These are phyloP conservation scores for Dryas iulia DNA, from an alignment of 1,140 invertebrate species.

Conservation along the genomic window DNA sequence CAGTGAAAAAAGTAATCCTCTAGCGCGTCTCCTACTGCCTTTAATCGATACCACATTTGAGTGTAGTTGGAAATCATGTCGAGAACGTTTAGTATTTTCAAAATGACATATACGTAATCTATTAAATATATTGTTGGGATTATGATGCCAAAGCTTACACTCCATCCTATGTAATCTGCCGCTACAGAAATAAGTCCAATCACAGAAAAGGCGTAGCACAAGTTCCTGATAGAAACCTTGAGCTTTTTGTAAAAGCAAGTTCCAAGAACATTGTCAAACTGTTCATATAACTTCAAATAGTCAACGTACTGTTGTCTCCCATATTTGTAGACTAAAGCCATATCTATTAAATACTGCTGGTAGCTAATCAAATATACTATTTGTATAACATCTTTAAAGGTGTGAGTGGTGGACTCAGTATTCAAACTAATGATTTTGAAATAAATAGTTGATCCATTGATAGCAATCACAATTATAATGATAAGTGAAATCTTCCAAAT, in stretches of 20 bases:
- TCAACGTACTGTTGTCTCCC: slow-evolving; percentile 13
- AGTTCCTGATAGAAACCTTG: neutral
- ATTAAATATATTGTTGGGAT: neutral
- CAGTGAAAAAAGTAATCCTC: slow-evolving; percentile 5
- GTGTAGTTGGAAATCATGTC: slow-evolving; percentile 15
- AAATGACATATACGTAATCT: slow-evolving; percentile 6
- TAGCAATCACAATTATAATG: neutral
- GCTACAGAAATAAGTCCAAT: neutral
- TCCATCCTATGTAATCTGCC: neutral
- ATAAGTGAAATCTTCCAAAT: slow-evolving; percentile 9
- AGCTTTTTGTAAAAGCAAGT: neutral
- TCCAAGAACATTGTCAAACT: neutral
- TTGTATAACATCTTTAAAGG: slow-evolving; percentile 7
- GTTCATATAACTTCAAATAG: slow-evolving; percentile 10
- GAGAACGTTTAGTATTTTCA: slow-evolving; percentile 8
- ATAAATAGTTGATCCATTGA: slow-evolving; percentile 14
- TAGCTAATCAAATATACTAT: slow-evolving; percentile 4
- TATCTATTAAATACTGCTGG: slow-evolving; percentile 13
- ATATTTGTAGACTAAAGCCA: slow-evolving; percentile 16
- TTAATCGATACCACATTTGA: slow-evolving; percentile 19
- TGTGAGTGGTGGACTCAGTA: neutral
- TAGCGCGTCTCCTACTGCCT: slow-evolving; percentile 10
- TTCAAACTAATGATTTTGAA: slow-evolving; percentile 12
- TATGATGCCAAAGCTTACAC: neutral
- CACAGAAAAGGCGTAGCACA: neutral